Evolutionary conservation across 2,797 vertebrate genomes (phyloP).

Genomic region (Sciurus vulgaris): DNA sequence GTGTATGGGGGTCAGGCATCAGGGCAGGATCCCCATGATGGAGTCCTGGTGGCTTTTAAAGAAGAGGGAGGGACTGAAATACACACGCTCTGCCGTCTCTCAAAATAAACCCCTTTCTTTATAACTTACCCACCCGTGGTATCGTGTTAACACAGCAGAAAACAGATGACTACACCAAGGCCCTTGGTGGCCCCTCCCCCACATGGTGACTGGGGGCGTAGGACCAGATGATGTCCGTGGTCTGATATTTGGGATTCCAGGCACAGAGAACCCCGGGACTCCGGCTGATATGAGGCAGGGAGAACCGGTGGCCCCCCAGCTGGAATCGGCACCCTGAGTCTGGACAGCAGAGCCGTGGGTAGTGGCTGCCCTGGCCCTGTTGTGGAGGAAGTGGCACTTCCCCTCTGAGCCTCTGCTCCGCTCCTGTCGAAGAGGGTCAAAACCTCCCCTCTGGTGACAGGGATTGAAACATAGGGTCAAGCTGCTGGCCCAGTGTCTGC

Average conservation of each 20-base stretch:
- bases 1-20: neutral
- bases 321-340: neutral
- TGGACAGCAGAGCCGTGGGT: rapidly evolving
- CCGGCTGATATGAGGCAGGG: rapidly evolving
- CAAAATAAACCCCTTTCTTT: neutral
- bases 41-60: neutral
- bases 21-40: neutral
- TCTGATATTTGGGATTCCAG: neutral
- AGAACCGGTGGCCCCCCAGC: rapidly evolving
- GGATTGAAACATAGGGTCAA: rapidly evolving
- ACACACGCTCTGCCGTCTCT: too few species aligned
- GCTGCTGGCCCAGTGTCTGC: rapidly evolving
- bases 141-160: neutral
- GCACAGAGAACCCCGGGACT: neutral
- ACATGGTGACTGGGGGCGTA: neutral
- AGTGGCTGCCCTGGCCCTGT: rapidly evolving
- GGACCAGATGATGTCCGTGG: neutral
- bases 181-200: too few species aligned
- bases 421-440: neutral
- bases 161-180: too few species aligned
- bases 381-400: rapidly evolving
- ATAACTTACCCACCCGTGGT: neutral
- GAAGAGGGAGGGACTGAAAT: neutral
- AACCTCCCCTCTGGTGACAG: rapidly evolving
- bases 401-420: neutral